Evolutionary conservation across 2,888 invertebrate species (phyloP), one percentile per base, ranked within the genome.

Genomic region (Actias luna): DNA sequence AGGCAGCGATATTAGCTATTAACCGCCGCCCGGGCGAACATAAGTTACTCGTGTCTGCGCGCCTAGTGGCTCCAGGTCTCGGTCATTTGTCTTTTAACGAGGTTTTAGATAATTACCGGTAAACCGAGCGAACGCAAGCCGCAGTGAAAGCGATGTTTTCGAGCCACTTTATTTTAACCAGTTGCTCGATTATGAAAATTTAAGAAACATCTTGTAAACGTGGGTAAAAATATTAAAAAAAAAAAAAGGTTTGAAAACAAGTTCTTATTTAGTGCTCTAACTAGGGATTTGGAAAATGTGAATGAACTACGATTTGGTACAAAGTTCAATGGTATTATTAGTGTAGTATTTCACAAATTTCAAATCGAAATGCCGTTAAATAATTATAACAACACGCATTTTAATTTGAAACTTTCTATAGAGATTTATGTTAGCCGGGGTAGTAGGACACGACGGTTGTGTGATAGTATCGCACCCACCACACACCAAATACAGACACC

Each of bases 1-100:
- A 93, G 89, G 83, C 88, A 80, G 82, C 89, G 87, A 89, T 93
- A 93, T 92, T 92, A 93, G 90, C 93, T 92, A 92, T 92, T 92
- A 92, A 84, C 89, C 85, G 85, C 76, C 83, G 82, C 86, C 87
- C 83, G 79, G 77, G 78, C 74, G 70, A 75, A 77, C 82, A 84
- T 89, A 89, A 88, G 84, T 88, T 87, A 87, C 83, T 75, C 71
- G 77, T 76, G 83, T 77, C 77, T 76, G 63, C 72, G 70, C 69
- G 66, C 74, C 59, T 55, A 52, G 59, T 59, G 50, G 39, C 63
- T 52, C 36, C 57, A 42, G 52, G 52, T 27, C 29, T 57, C 61
- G 36, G 74, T 78, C 84, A 84, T 87, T 85, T 83, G 85, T 87
- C 87, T 87, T 81, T 76, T 80, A 78, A 79, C 78, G 80, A 76